Conservation (phyloP, 2,888 invertebrate genomes). For the Ischnura elegans region DNA sequence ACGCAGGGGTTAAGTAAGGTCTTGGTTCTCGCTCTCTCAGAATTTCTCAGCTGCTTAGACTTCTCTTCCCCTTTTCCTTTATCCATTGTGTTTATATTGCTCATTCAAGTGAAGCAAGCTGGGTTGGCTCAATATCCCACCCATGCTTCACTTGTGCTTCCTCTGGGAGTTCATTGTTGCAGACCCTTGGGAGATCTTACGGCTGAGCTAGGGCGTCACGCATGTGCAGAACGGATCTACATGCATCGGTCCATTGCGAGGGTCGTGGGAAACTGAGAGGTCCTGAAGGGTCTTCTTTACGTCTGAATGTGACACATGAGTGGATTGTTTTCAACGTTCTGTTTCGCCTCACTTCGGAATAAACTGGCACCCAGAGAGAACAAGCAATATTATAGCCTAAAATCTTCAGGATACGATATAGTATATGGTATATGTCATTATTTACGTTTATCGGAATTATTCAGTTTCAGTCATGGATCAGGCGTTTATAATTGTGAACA, state of each 20-base stretch:
- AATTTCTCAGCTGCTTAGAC: not conserved
- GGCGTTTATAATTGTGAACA: no score
- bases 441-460: no score
- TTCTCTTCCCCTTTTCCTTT: not conserved
- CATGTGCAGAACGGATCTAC: not conserved
- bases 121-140: not conserved
- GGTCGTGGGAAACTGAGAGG: not conserved
- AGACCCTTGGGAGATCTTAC: not conserved
- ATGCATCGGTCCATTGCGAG: not conserved
- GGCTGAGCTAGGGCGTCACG: not conserved
- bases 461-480: no score
- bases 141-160: not conserved
- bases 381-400: no score
- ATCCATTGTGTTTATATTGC: not conserved
- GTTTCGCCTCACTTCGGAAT: no score
- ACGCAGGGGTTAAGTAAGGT: not conserved
- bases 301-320: no score
- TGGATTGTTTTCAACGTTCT: no score
- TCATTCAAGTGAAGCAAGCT: not conserved
- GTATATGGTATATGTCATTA: no score
- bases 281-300: not conserved
- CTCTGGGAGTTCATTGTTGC: not conserved
- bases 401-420: no score
- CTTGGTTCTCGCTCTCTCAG: slow-evolving; percentile 13
- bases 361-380: no score